Conservation (phyloP, 30 jellyfish, hydroid and myxozoan species). For the Phacellophora camtschatica region DNA sequence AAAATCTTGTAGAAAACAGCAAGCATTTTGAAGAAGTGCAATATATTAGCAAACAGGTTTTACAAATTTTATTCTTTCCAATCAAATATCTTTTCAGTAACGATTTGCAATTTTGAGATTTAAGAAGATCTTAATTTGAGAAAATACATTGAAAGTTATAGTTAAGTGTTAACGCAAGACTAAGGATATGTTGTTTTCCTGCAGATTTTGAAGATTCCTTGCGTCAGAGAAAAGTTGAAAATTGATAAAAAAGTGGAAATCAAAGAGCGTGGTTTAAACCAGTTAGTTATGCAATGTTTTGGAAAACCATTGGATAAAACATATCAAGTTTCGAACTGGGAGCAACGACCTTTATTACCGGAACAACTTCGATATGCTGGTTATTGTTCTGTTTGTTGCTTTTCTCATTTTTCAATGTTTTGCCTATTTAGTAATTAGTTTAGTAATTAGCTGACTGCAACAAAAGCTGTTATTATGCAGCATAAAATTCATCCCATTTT, state of each 20-base stretch:
- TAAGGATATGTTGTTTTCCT: too few relatives aligned
- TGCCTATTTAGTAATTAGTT: neutral
- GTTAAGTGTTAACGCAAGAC: too few relatives aligned
- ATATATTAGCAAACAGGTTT: conserved; percentile 80
- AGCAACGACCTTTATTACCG: conserved; percentile 81
- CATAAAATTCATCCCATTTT: too few relatives aligned
- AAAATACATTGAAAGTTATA: too few relatives aligned
- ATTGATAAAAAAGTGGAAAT: neutral
- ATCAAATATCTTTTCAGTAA: too few relatives aligned
- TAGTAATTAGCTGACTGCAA: neutral
- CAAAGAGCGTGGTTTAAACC: conserved; percentile 60
- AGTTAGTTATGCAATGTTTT: conserved; percentile 73
- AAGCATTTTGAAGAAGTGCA: conserved; percentile 68
- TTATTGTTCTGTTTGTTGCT: neutral
- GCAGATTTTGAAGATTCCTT: conserved; percentile 19
- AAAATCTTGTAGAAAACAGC: conserved; percentile 41
- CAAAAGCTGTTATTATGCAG: too few relatives aligned
- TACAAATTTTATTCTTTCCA: too few relatives aligned
- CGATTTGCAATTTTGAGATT: too few relatives aligned
- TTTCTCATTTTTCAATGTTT: neutral
- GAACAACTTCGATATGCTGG: conserved; percentile 91
- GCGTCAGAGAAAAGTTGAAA: conserved; percentile 25
- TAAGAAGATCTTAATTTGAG: too few relatives aligned
- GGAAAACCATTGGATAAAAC: conserved; percentile 93
- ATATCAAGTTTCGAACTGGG: conserved; percentile 97